A percentile compares a stretch with the other conserved stretches of the same genome.
phyloP scores from a whole-genome alignment of 2,797 vertebrate genomes.

The Tadarida brasiliensis region DNA sequence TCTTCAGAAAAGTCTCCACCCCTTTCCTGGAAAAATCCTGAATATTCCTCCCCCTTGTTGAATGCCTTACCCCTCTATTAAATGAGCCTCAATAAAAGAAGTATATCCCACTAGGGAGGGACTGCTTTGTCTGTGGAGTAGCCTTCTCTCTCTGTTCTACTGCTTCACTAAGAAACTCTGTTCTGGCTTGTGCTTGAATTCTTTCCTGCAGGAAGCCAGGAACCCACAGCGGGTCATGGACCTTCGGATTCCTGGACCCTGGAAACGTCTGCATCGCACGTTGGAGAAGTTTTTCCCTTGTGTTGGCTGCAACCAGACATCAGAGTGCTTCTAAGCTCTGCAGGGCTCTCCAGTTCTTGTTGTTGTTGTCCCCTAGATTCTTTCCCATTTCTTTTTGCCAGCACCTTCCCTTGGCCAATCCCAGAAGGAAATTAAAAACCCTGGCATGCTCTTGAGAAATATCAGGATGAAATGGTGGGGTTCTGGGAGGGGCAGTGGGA shows the following conservation, averaged over 20 bases:
- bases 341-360: neutral
- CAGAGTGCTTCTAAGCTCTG: neutral
- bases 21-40: neutral
- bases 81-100: neutral
- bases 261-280: neutral
- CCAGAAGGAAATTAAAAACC: slow-evolving; percentile 18
- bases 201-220: neutral
- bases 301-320: neutral
- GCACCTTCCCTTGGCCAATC: neutral
- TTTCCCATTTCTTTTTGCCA: neutral
- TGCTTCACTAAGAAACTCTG: neutral
- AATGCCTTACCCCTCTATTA: neutral
- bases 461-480: neutral
- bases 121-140: neutral
- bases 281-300: neutral
- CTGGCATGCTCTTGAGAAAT: neutral
- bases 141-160: neutral
- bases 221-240: neutral
- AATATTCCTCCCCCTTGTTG: neutral
- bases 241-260: neutral
- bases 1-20: neutral
- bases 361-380: neutral
- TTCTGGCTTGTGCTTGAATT: neutral
- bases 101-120: too few relatives aligned
- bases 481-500: too few relatives aligned